Percentiles rank a stretch among this genome's conserved stretches.
These are phyloP conservation scores for Ciconia nigra DNA, from an alignment of 2,797 vertebrate species.

Conservation along the genomic window DNA sequence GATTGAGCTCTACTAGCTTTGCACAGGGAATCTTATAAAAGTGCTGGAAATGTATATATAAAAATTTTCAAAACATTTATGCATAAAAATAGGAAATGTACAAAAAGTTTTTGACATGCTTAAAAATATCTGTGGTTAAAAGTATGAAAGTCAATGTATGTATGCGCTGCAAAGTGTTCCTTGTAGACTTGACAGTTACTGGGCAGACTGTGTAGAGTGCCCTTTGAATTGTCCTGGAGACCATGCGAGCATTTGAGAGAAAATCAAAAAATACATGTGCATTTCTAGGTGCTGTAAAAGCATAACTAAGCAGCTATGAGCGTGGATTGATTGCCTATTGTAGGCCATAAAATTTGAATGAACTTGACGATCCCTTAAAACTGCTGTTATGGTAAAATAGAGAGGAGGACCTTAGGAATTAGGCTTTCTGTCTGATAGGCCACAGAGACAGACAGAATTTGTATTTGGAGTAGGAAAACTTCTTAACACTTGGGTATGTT, in stretches of 20 bases:
- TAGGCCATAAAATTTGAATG: not conserved
- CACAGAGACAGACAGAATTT: not conserved
- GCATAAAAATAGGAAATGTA: not conserved
- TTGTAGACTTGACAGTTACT: not conserved
- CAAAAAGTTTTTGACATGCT: not conserved
- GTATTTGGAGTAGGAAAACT: not conserved
- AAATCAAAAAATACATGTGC: not conserved
- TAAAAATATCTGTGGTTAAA: not conserved
- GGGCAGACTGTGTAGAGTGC: not conserved
- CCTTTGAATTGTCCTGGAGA: not conserved
- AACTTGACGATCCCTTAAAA: not conserved
- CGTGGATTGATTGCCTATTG: not conserved
- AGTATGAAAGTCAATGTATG: not conserved
- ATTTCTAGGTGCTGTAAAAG: not conserved
- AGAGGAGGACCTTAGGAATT: not conserved
- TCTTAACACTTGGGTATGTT: not conserved
- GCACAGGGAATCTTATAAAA: not conserved
- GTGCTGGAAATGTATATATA: not conserved
- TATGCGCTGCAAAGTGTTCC: not conserved
- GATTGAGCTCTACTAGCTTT: not conserved
- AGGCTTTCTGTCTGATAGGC: not conserved
- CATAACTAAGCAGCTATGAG: not conserved
- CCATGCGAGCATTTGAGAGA: not conserved
- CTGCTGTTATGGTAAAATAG: not conserved
- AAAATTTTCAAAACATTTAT: not conserved